phyloP scores from a whole-genome alignment of 2,888 invertebrate genomes.

The Tanytarsus gracilentus region DNA sequence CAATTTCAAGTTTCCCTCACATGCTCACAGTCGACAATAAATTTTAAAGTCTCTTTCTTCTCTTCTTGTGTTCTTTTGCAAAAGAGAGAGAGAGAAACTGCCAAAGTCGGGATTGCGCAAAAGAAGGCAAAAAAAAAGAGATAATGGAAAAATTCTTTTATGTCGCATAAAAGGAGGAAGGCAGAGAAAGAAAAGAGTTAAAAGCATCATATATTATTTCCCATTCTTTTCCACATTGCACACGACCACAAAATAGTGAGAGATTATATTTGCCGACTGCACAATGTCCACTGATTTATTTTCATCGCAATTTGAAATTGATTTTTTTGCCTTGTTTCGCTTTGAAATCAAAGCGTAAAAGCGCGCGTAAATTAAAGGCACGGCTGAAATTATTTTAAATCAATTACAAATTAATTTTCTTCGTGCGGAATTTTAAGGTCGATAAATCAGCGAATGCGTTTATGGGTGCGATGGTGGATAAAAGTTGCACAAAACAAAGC shows the following conservation, averaged over 20 bases:
- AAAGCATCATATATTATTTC: conserved; percentile 27
- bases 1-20: background rate
- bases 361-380: conserved; percentile 15
- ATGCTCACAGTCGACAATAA: background rate
- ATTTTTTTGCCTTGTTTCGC: background rate
- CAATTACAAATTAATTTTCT: conserved; percentile 19
- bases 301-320: background rate
- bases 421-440: too few relatives aligned
- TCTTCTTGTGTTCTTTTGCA: background rate
- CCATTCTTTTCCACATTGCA: background rate
- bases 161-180: conserved; percentile 7
- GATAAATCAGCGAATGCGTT: too few relatives aligned
- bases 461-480: too few relatives aligned
- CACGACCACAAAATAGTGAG: too few relatives aligned
- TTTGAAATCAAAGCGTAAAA: background rate
- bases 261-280: background rate
- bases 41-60: too few relatives aligned
- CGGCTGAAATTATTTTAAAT: background rate
- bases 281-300: conserved; percentile 4
- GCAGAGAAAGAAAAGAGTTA: conserved; percentile 2
- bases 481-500: background rate
- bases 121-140: background rate
- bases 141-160: conserved; percentile 25
- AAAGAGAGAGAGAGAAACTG: background rate
- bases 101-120: background rate